Conservation (phyloP, 2,888 invertebrate species). For the Hylaea fasciaria region DNA sequence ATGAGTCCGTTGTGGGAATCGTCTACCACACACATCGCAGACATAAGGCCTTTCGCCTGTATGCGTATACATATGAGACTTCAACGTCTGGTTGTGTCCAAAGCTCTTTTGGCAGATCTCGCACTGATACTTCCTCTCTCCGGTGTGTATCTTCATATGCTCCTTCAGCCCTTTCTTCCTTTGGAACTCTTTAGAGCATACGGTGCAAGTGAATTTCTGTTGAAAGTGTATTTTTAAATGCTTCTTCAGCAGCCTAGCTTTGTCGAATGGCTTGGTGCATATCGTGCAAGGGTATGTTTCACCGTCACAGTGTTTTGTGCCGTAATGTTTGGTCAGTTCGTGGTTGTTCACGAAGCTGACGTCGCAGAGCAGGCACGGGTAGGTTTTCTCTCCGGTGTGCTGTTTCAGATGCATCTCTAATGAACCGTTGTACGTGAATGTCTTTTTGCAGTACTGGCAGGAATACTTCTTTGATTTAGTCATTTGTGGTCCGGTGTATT, state of each 20-base stretch:
- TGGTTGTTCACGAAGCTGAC: conserved; percentile 61
- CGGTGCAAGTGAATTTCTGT: conserved; percentile 66
- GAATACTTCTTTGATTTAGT: conserved; percentile 47
- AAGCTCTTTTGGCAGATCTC: conserved; percentile 66
- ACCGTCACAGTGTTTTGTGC: conserved; percentile 52
- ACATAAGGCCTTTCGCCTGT: conserved; percentile 74
- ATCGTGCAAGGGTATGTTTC: conserved; percentile 62
- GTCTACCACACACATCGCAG: conserved; percentile 70
- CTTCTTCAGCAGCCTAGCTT: conserved; percentile 62
- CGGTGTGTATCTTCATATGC: conserved; percentile 72
- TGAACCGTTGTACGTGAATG: conserved; percentile 59
- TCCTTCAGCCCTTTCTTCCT: conserved; percentile 72
- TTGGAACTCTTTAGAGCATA: conserved; percentile 69
- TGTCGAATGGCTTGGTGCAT: conserved; percentile 63
- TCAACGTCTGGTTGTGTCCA: conserved; percentile 73
- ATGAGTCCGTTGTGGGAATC: conserved; percentile 74
- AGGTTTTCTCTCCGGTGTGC: conserved; percentile 64
- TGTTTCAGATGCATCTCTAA: conserved; percentile 59
- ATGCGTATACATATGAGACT: conserved; percentile 73
- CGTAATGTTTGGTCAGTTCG: conserved; percentile 68
- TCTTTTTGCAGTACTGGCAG: conserved; percentile 60
- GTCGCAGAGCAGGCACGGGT: conserved; percentile 64
- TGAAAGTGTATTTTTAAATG: conserved; percentile 65
- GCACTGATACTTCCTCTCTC: conserved; percentile 67
- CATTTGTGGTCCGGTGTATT: conserved; percentile 26